phyloP scores from a whole-genome alignment of 2,797 vertebrate species.

The Pelochelys cantorii region DNA sequence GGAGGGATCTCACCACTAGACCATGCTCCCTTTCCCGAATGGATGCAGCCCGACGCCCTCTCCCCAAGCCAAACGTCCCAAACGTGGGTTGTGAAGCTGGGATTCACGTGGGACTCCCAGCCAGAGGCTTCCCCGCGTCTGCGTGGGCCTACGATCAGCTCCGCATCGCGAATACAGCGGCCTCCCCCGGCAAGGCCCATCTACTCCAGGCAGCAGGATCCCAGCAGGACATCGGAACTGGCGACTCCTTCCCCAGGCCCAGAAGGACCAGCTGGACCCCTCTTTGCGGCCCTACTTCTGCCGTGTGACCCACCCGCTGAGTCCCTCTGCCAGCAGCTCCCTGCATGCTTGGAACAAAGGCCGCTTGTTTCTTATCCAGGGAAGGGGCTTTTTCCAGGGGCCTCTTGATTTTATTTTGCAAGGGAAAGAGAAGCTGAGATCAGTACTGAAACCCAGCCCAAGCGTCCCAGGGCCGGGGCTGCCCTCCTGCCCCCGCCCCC shows the following conservation, averaged over 20 bases:
- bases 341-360: neutral
- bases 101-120: too few relatives aligned
- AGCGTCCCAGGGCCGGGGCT: neutral
- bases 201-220: neutral
- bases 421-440: neutral
- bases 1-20: neutral
- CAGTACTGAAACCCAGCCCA: neutral
- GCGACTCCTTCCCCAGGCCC: neutral
- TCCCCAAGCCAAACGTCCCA: neutral
- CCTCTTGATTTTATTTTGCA: neutral
- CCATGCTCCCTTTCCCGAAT: neutral
- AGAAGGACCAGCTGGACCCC: neutral
- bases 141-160: neutral
- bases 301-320: neutral
- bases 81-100: neutral
- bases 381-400: neutral
- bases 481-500: fast-evolving
- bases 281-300: neutral
- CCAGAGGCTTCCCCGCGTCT: neutral
- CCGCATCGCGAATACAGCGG: neutral
- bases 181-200: neutral
- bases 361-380: neutral
- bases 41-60: neutral
- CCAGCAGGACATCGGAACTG: neutral
- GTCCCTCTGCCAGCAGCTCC: neutral